phyloP scores from a whole-genome alignment of 2,888 invertebrate species.

The Mermis nigrescens region DNA sequence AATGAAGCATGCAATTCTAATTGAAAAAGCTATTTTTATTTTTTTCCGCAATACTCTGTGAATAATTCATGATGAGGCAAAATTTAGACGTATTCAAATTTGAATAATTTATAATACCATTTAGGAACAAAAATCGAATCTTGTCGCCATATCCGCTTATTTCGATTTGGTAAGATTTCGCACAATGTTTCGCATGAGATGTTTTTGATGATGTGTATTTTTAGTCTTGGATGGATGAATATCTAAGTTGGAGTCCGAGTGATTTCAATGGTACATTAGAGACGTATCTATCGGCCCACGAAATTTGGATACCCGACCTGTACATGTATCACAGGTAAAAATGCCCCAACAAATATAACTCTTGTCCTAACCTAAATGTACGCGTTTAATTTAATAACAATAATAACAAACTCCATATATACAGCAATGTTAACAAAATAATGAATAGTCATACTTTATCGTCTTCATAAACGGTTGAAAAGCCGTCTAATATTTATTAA shows the following conservation, averaged over 20 bases:
- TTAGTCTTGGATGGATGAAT: conserved; percentile 15
- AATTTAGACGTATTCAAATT: not conserved
- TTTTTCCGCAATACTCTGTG: no score
- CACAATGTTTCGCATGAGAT: no score
- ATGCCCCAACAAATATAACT: no score
- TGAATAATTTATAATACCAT: not conserved
- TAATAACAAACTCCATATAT: no score
- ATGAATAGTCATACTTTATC: not conserved
- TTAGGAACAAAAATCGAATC: conserved; percentile 29
- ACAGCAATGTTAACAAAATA: not conserved
- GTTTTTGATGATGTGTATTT: conserved; percentile 6
- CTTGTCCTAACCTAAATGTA: not conserved
- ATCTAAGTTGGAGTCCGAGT: conserved; percentile 22
- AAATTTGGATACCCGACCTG: conserved; percentile 29
- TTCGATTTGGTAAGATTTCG: conserved; percentile 22
- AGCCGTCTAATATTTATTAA: no score
- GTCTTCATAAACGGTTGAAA: no score
- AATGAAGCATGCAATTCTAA: no score
- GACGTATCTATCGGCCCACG: conserved; percentile 26
- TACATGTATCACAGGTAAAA: conserved; percentile 29
- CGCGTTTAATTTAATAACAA: not conserved
- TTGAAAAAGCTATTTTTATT: no score
- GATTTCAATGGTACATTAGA: conserved; percentile 20
- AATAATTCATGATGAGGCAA: no score
- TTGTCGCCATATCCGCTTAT: conserved; percentile 29